Base-by-base conservation (phyloP, 2,797 vertebrate genomes). In the Sebastiscus albofasciatus region DNA sequence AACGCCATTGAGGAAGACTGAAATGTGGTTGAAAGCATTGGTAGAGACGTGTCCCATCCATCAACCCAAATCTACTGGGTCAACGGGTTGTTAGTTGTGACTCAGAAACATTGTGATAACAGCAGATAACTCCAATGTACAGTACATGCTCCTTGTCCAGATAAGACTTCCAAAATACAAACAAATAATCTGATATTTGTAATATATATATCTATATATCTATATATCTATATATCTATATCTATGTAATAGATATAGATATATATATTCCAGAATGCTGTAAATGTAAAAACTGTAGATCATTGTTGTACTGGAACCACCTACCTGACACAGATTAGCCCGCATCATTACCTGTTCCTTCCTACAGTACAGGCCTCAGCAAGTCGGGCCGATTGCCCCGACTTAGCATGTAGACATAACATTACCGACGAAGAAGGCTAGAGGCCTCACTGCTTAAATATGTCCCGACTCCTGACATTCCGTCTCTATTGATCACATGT, bases 361-460 rank as follows among this genome's bases (percentile, higher is more conserved):
- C 74, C 81, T 77, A 52, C 62, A 29, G 46, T 20, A 73, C 90
- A 85, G 79, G 92, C 39, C 82, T 80, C 56, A 39, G 59, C 92
- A 77, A 22, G 93, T 81, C 71, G 8, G 67, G 46, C 78, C 12
- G 8, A 72, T 71, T 70, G 73, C 67, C 83, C 71, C 8, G 0
- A 54, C 65, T 27, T 6, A 8, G 36, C 54, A 72, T 54, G 29
- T 59, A 92, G 89, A 92, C 91, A 85, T 49, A 93, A 93, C 89
- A 90, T 77, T 13, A 39, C 14, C 64, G 5, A 33, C 11, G 69
- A 84, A 42, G 33, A 74, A 71, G 26, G n/a, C 46, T 26, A 1
- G 26, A 61, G 52, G 52, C 46, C 60, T 68, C 64, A 33, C 42
- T 59, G 80, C 70, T 58, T 20, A 31, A 33, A 67, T 67, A 60